Conservation (phyloP, 2,113 vertebrate species). For the Dolichotis patagonum region DNA sequence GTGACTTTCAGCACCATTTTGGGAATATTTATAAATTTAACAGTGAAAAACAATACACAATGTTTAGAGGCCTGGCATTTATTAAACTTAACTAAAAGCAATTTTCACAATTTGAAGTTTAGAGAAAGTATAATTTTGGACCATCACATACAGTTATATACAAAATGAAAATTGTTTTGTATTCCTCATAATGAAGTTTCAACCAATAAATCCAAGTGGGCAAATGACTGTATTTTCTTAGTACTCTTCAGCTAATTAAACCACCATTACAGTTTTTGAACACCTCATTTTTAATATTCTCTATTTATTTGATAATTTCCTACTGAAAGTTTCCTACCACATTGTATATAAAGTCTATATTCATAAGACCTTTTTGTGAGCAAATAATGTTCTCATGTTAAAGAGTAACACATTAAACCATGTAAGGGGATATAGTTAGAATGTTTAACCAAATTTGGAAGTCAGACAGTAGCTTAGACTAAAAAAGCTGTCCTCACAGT, state of each 20-base stretch:
- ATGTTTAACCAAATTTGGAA: slow-evolving; percentile 40
- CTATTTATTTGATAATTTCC: slow-evolving; percentile 59
- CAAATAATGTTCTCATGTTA: slow-evolving; percentile 53
- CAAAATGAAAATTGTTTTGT: slow-evolving; percentile 32
- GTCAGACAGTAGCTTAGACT: background rate
- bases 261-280: slow-evolving; percentile 46
- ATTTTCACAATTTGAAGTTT: slow-evolving; percentile 55
- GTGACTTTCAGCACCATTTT: slow-evolving; percentile 16
- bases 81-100: slow-evolving; percentile 63
- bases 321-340: slow-evolving; percentile 56
- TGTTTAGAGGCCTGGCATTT: slow-evolving; percentile 81
- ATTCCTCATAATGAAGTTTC: slow-evolving; percentile 45
- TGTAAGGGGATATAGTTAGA: slow-evolving; percentile 23
- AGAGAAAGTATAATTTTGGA: slow-evolving; percentile 2
- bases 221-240: slow-evolving; percentile 50
- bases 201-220: slow-evolving; percentile 12
- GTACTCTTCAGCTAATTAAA: slow-evolving; percentile 39
- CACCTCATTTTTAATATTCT: slow-evolving; percentile 64
- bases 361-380: slow-evolving; percentile 44
- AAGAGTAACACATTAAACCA: slow-evolving; percentile 50
- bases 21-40: slow-evolving; percentile 78
- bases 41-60: slow-evolving; percentile 78
- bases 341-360: slow-evolving; percentile 66
- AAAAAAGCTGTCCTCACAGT: slow-evolving; percentile 61
- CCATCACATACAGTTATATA: slow-evolving; percentile 40